Percentiles rank a stretch among this genome's conserved stretches.
phyloP scores from a whole-genome alignment of 2,113 vertebrate genomes.

The Dipodomys stephensi region DNA sequence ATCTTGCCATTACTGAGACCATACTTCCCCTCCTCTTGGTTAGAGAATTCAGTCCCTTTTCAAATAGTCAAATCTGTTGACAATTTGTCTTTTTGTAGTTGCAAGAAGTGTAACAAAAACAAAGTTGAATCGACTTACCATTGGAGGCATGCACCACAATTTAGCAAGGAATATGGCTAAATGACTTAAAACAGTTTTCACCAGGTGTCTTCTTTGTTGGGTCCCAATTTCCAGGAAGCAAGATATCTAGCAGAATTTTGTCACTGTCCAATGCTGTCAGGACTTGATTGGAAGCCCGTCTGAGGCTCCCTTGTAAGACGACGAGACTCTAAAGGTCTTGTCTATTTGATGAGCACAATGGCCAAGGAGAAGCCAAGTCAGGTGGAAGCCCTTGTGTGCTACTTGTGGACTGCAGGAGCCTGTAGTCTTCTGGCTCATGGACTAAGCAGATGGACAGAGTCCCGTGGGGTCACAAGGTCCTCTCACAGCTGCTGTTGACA shows the following conservation, averaged over 20 bases:
- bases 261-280: neutral
- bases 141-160: neutral
- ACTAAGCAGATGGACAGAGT: conserved; percentile 42
- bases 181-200: neutral
- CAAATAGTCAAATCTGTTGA: neutral
- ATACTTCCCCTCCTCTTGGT: neutral
- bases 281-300: neutral
- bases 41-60: neutral
- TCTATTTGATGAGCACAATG: neutral
- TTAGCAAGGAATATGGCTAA: neutral
- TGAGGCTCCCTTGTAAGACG: neutral
- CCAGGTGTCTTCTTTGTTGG: neutral
- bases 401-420: neutral
- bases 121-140: conserved; percentile 62
- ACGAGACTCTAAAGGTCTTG: neutral
- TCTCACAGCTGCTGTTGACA: conserved; percentile 72
- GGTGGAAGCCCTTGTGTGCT: neutral
- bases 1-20: neutral
- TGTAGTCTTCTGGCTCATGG: neutral
- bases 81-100: neutral
- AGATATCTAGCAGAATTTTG: neutral
- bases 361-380: neutral
- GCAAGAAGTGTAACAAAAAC: neutral
- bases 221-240: neutral
- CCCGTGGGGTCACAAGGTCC: neutral